Evolutionary conservation across 1,140 invertebrate genomes (phyloP), one percentile per base, ranked within the genome.

Genomic region (Macrosteles quadrilineatus): DNA sequence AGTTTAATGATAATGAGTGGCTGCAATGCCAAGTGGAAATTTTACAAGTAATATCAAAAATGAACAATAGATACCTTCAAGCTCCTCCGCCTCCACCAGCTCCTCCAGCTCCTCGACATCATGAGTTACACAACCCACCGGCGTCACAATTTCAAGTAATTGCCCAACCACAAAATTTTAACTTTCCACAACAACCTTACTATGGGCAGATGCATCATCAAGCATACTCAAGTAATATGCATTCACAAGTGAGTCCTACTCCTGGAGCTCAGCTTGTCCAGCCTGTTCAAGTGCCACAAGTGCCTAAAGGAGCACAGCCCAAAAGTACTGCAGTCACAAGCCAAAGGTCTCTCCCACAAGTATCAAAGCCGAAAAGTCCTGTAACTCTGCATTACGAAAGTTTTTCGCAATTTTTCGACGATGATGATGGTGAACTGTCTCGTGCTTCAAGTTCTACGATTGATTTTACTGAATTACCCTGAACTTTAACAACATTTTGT

Each of bases 1-100:
- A 6, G 47, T 53, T 53, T 53, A 19, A 53, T 53, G 47, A 53
- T 19, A 21, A 53, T 53, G 9, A 53, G 47, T 53, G 47, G 47
- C 47, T 53, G 11, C 47, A 53, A 11, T 53, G 47, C 21, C 47
- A 53, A 53, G 19, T 53, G 11, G 19, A 53, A 53, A 14, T 53
- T 21, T 19, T 53, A 14, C 47, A 19, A 53, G 47, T 6, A 6
- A 53, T 53, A 14, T 17, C 47, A 4, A 53, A 53, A 53, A 53
- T 53, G 4, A 53, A 53, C 11, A 53, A 53, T 53, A 53, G 21
- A 53, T 17, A 43, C 9, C 36, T 53, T 53, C n/a, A n/a, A n/a
- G n/a, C n/a, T n/a, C n/a, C n/a, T n/a, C n/a, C n/a, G n/a, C n/a
- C n/a, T n/a, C n/a, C n/a, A n/a, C n/a, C n/a, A n/a, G n/a, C n/a